Evolutionary conservation across 2,888 invertebrate species (phyloP), one percentile per base, ranked within the genome.

Genomic region (Anarsia innoxiella): DNA sequence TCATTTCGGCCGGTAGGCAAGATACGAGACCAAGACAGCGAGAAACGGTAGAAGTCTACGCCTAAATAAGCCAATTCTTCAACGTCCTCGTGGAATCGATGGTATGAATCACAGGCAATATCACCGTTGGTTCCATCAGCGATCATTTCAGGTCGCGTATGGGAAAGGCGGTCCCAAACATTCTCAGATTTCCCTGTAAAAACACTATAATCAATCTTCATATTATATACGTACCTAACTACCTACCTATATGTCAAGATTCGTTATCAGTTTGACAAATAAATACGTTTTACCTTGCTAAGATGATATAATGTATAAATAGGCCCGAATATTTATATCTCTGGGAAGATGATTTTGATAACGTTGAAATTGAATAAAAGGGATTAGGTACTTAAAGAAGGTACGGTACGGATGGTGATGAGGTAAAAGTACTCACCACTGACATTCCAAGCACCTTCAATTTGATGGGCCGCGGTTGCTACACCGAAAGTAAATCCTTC

Each of bases 51-150:
- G 63, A 86, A 87, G 51, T 88, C 78, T 0, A 88, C 87, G 2
- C 87, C 87, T 1, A 88, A 66, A 48, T 82, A 56, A 1, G 64
- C 70, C 14, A 88, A 49, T 31, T 83, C 74, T n/a, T 77, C 73
- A 0, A 88, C 85, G 52, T 88, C 88, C 42, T 90, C 89, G 40
- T 73, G 80, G 59, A 88, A 90, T 42, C 88, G 86, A 64, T 90
- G 79, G 67, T 91, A 92, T 1, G 90, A 91, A 66, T 92, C 90
- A 44, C 89, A 89, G 0, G 92, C 90, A 1, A 90, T 59, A 52
- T 92, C 90, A 0, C 90, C 92, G 39, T 87, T 90, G 1, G 86
- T 84, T 1, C 78, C 70, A 42, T 91, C 89, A 0, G 66, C 84
- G 19, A 91, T 87, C 67, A 88, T 83, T 39, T 89, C 89, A 0